Evolutionary conservation across 2,797 vertebrate genomes (phyloP), one percentile per base, ranked within the genome.

Genomic region (Microctenopoma steveboyesi): DNA sequence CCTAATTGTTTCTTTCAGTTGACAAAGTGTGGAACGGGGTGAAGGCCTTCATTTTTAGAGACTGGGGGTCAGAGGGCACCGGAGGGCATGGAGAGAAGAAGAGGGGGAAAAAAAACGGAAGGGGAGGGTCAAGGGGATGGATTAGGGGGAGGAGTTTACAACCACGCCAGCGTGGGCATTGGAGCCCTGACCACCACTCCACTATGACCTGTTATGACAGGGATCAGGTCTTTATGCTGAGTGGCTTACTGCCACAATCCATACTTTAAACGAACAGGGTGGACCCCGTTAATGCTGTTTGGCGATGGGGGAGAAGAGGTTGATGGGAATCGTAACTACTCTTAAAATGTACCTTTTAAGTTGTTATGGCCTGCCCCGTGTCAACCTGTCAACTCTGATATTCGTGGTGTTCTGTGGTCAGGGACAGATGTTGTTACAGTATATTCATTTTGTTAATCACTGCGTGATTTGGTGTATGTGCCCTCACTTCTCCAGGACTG

Each of bases 401-500:
- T 85, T 80, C 74, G 28, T 84, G 80, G 73, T 82, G 72, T 87
- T 82, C 76, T 74, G 78, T 66, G 39, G 62, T 69, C 76, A 70
- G 74, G 49, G 75, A 78, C 76, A 85, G 67, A 86, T 83, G 78
- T 86, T 88, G 80, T 83, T 80, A 82, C 83, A 81, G 78, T 88
- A 71, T 85, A 74, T 89, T 81, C 76, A 82, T 60, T 85, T 85
- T 79, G 78, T 82, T 85, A 78, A 84, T 82, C 74, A 58, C 69
- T 87, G 82, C 80, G 86, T 87, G 78, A 90, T 80, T 69, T 68
- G 40, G 65, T 82, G 62, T 78, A 65, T 87, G 74, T 87, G 65
- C 88, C 73, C 70, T 60, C 55, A 76, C 54, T 85, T 81, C 72
- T 65, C 69, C 84, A 99, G 97, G 98, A 99, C 92, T 99, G 98